phyloP scores from a whole-genome alignment of 2,113 vertebrate genomes.

The Prionailurus viverrinus region DNA sequence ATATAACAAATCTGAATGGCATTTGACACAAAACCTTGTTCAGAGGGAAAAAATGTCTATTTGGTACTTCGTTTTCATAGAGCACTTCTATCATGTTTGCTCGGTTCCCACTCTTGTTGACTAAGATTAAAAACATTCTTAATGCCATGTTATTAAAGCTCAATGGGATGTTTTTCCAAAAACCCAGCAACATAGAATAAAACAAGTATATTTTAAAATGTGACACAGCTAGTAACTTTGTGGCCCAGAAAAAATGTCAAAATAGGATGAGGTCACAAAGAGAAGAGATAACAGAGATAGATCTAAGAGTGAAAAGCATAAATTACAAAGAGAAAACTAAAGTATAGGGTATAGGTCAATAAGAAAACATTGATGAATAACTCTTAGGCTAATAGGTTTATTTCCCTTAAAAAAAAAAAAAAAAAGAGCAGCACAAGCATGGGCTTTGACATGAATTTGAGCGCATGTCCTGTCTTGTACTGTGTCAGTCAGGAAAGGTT shows the following conservation, averaged over 20 bases:
- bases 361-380: neutral
- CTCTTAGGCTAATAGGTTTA: neutral
- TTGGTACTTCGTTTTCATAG: neutral
- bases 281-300: neutral
- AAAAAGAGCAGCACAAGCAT: neutral
- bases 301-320: neutral
- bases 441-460: neutral
- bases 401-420: neutral
- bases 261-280: neutral
- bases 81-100: neutral
- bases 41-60: neutral
- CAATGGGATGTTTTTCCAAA: neutral
- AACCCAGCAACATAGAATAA: neutral
- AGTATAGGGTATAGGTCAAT: neutral
- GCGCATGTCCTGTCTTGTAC: neutral
- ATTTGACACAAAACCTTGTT: neutral
- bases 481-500: neutral
- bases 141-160: neutral
- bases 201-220: conserved; percentile 40
- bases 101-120: neutral
- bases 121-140: neutral
- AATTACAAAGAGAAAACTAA: neutral
- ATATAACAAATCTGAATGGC: neutral
- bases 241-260: neutral
- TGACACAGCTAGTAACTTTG: neutral